These are phyloP conservation scores for Seira musarum DNA, from an alignment of 2,888 invertebrate species.

Conservation along the genomic window DNA sequence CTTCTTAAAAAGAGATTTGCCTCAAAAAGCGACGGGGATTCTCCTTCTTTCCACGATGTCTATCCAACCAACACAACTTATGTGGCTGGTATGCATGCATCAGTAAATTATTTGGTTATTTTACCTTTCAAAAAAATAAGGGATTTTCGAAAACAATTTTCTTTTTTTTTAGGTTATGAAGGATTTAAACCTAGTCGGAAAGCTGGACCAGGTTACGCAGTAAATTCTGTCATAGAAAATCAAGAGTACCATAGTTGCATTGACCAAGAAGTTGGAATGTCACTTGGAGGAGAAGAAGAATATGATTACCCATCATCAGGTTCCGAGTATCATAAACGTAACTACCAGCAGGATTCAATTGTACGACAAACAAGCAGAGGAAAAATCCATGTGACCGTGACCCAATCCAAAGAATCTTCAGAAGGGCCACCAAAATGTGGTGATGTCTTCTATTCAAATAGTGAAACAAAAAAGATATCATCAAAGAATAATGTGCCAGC, in stretches of 20 bases:
- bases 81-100: conserved; percentile 13
- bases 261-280: conserved; percentile 29
- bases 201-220: not conserved
- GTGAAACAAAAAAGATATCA: not conserved
- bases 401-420: conserved; percentile 24
- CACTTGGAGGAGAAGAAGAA: conserved; percentile 20
- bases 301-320: conserved; percentile 49
- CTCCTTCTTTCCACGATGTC: conserved; percentile 52
- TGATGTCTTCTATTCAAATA: not conserved
- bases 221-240: not conserved
- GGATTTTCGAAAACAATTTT: not conserved
- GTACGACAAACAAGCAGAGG: conserved; percentile 46
- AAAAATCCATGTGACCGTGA: conserved; percentile 49
- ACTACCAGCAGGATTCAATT: conserved; percentile 36
- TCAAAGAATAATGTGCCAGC: no score
- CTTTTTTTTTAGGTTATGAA: conserved; percentile 34
- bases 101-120: not conserved
- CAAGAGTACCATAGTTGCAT: conserved; percentile 9
- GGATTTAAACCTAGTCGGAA: conserved; percentile 32
- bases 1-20: conserved; percentile 65
- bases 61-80: conserved; percentile 39
- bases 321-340: conserved; percentile 46
- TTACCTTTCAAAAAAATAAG: not conserved
- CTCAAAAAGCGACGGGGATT: conserved; percentile 66
- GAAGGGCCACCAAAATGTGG: conserved; percentile 16